Evolutionary conservation across 2,113 vertebrate species (phyloP).

Genomic region (Datnioides undecimradiatus): DNA sequence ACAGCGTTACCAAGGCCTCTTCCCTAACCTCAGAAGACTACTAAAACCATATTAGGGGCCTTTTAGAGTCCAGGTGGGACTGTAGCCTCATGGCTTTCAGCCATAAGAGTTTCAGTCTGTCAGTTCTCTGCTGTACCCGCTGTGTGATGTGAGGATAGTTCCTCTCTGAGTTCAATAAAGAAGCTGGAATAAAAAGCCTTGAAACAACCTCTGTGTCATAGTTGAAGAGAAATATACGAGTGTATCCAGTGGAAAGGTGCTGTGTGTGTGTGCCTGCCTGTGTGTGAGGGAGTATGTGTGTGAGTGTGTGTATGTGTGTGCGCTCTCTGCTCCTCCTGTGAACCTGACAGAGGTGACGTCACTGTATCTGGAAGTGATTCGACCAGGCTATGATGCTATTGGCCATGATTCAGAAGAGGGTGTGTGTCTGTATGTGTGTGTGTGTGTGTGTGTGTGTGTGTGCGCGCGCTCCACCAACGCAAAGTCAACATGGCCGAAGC

Average conservation of each 20-base stretch:
- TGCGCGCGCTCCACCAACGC: slow-evolving; percentile 11
- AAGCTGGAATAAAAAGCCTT: slow-evolving; percentile 31
- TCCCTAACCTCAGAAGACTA: slow-evolving; percentile 8
- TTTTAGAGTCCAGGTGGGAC: slow-evolving; percentile 39
- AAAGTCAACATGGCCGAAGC: slow-evolving; percentile 89
- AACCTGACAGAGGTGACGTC: slow-evolving; percentile 79
- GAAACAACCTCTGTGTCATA: slow-evolving; percentile 33
- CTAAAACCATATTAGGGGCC: slow-evolving; percentile 20
- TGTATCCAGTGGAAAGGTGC: slow-evolving; percentile 45
- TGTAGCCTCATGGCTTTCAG: slow-evolving; percentile 17
- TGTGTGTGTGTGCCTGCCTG: slow-evolving; percentile 10
- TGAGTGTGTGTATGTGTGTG: slow-evolving; percentile 15
- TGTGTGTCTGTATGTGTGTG: slow-evolving; percentile 27
- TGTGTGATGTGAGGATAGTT: slow-evolving; percentile 30
- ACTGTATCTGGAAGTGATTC: slow-evolving; percentile 91
- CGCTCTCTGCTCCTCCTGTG: slow-evolving; percentile 60
- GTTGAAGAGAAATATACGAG: slow-evolving; percentile 38
- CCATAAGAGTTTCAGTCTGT: slow-evolving; percentile 47
- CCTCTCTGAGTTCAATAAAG: slow-evolving; percentile 25
- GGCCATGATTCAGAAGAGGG: slow-evolving; percentile 87
- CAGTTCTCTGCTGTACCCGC: slow-evolving; percentile 20
- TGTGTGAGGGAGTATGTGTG: slow-evolving; percentile 25
- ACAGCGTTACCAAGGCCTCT: not conserved
- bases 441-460: slow-evolving; percentile 27
- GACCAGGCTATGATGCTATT: slow-evolving; percentile 87